phyloP scores from a whole-genome alignment of 2,888 invertebrate genomes.

The Coelinius sp. region DNA sequence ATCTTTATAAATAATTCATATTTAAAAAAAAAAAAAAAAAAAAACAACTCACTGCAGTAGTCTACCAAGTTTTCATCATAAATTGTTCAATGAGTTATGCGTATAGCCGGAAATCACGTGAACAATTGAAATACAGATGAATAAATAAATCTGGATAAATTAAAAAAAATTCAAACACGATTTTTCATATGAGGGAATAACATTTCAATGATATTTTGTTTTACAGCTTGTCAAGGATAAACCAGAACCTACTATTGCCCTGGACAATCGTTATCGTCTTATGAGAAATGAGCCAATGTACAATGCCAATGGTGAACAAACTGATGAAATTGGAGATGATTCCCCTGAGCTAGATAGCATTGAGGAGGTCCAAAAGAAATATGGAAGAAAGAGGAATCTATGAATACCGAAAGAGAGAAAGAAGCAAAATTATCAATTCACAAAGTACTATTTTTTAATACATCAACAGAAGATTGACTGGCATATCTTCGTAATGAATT shows the following conservation, averaged over 20 bases:
- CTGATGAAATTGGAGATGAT: conserved; percentile 57
- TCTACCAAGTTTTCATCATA: conserved; percentile 21
- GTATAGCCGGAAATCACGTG: neutral
- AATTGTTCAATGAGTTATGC: conserved; percentile 23
- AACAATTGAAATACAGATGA: neutral
- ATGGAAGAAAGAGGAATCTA: neutral
- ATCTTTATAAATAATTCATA: conserved; percentile 50
- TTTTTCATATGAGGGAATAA: too few relatives aligned
- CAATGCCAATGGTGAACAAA: conserved; percentile 58
- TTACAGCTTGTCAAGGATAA: conserved; percentile 50
- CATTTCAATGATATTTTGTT: conserved; percentile 5
- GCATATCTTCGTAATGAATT: neutral
- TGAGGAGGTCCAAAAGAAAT: conserved; percentile 1
- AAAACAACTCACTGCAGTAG: conserved; percentile 38
- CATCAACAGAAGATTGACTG: neutral
- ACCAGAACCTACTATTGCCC: conserved; percentile 57
- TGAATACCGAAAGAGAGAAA: neutral
- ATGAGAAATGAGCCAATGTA: conserved; percentile 64
- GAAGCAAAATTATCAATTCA: neutral
- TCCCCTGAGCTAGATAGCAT: conserved; percentile 30
- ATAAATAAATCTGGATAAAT: neutral
- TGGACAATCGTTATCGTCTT: conserved; percentile 67
- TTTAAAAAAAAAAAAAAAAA: too few relatives aligned
- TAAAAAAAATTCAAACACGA: too few relatives aligned
- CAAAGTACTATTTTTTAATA: neutral